Evolutionary conservation across 2,888 invertebrate species (phyloP).

Genomic region (Leptothorax acervorum): DNA sequence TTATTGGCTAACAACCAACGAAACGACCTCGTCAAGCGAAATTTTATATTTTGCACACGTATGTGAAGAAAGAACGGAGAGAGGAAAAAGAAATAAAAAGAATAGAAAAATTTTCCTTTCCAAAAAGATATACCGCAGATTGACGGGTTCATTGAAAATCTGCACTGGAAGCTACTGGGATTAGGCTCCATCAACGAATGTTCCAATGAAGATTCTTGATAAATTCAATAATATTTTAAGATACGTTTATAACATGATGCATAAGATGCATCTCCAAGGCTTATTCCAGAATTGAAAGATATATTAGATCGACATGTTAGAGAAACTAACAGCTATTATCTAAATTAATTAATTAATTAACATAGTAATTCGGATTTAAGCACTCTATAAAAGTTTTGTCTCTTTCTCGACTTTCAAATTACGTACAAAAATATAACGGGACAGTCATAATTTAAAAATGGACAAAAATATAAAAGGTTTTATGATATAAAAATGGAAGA

Average conservation of each 20-base stretch:
- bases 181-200: background rate
- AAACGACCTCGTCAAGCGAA: background rate
- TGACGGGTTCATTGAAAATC: background rate
- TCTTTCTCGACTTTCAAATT: background rate
- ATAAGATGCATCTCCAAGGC: background rate
- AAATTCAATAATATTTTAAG: background rate
- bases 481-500: background rate
- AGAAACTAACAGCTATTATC: background rate
- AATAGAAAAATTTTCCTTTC: background rate
- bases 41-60: background rate
- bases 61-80: background rate
- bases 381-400: too few relatives aligned
- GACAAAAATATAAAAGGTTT: background rate
- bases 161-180: background rate
- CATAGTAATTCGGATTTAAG: background rate
- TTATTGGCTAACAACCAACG: conserved; percentile 3
- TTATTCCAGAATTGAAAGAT: background rate
- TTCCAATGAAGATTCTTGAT: background rate
- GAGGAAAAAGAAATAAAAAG: background rate
- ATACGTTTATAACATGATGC: background rate
- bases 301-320: background rate
- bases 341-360: background rate
- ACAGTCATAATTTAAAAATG: background rate
- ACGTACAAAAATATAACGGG: background rate
- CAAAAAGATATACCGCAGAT: background rate